Evolutionary conservation across 1,140 invertebrate genomes (phyloP).

Genomic region (Dreissena rostriformis): DNA sequence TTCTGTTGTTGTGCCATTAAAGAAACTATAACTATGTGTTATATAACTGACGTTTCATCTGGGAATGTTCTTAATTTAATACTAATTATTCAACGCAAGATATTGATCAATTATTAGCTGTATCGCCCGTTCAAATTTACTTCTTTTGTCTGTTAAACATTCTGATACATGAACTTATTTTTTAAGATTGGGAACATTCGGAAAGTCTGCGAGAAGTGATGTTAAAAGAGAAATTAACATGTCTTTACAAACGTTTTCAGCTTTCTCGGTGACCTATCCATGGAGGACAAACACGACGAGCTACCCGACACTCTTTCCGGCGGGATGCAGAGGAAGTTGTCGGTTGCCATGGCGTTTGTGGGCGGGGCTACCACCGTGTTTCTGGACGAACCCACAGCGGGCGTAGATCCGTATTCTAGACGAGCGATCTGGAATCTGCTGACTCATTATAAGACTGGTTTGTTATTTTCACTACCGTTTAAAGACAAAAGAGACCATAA

Average conservation of each 20-base stretch:
- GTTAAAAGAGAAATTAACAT: background rate
- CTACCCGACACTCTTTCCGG: constrained; percentile 60
- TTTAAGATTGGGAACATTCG: background rate
- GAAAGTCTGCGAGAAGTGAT: background rate
- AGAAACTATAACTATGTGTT: too few relatives aligned
- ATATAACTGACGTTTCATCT: too few relatives aligned
- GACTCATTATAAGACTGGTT: constrained; percentile 83
- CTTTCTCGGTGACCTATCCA: constrained; percentile 22
- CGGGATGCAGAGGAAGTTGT: constrained; percentile 85
- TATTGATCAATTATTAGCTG: too few relatives aligned
- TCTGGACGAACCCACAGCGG: constrained; percentile 85
- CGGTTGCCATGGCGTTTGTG: constrained; percentile 85
- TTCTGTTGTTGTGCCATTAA: too few relatives aligned
- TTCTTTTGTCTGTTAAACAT: too few relatives aligned
- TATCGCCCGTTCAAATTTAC: too few relatives aligned
- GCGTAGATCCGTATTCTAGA: constrained; percentile 84
- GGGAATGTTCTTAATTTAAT: too few relatives aligned
- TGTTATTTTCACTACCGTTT: too few relatives aligned
- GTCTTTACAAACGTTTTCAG: constrained; percentile 15
- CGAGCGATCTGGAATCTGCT: constrained; percentile 84
- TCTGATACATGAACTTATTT: too few relatives aligned
- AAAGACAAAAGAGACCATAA: too few relatives aligned
- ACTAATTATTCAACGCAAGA: too few relatives aligned
- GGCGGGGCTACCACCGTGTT: constrained; percentile 82
- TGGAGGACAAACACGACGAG: constrained; percentile 10